Evolutionary conservation across 2,797 vertebrate species (phyloP), one percentile per base, ranked within the genome.

Genomic region (Percopsis omiscomaycus): DNA sequence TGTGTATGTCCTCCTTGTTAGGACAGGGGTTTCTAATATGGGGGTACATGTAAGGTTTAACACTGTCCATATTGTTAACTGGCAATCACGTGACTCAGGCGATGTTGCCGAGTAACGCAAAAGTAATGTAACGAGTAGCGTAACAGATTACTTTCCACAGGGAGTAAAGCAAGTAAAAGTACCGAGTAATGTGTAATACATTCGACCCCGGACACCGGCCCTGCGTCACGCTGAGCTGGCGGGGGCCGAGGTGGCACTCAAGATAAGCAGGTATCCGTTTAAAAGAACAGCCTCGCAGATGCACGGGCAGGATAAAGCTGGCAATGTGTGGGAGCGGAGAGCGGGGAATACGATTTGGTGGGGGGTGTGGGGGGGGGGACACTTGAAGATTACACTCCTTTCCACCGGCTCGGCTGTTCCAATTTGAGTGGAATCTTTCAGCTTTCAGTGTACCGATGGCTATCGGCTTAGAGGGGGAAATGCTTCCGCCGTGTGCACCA

Each of bases 331-430:
- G 9, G 44, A 42, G 29, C 6, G 50, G n/a, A 16, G 12, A 5
- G 27, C 2, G 28, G 32, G 67, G 28, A 63, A 54, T 65, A 77
- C 44, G 68, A 64, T 63, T 68, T 15, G 16, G 57, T 58, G 70
- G 84, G 73, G 68, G 78, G 86, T 88, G 89, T 80, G 74, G n/a
- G 79, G 64, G 53, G 79, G 65, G 77, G 83, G 86, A 84, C 88
- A 88, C 86, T 89, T 84, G 81, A 85, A 88, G 89, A 93, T 92
- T 92, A 86, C 69, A 64, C 86, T 81, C 74, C 81, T 83, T 84
- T 83, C 79, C 45, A 56, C 76, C 59, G 82, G 81, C 84, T 81
- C 22, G 71, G 84, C 78, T 73, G 73, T 86, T 90, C 84, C 84
- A 88, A 89, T 93, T 93, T 86, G 82, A 74, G 49, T 51, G 22